Evolutionary conservation across 1,140 invertebrate genomes (phyloP), one percentile per base, ranked within the genome.

Genomic region (Drosophila auraria): DNA sequence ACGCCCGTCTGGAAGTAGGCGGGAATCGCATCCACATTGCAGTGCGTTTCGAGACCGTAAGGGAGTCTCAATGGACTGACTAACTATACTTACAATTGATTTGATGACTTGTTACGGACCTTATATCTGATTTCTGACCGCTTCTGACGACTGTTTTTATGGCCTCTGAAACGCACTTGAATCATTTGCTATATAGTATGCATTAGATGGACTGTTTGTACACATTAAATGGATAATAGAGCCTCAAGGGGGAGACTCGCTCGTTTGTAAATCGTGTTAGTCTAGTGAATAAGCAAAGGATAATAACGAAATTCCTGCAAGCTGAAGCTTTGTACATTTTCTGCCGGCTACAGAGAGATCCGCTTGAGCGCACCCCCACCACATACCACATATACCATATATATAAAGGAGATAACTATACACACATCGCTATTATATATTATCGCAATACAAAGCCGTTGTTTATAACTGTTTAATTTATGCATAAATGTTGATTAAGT

Each of bases 1-100:
- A 96, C 96, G 76, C 96, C 96, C 51, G 96, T 97, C 54, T 97
- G 97, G 93, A 95, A 94, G 92, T 87, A 78, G 44, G 50, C 73
- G 9, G 5, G 40, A 47, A 36, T 36, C 30, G 17, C 11, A 44
- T 12, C 23, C 27, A 54, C 50, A n/a, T 5, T 25, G 23, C 38
- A 61, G 30, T 23, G 71, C 53, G 54, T 71, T 72, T 38, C 44
- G 50, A 71, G 66, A 15, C 69, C 47, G 42, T 73, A 44, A 33
- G 30, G 38, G 20, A 40, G 25, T 60, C 6, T 15, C 25, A 27
- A 33, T 11, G 40, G 42, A 73, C 70, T 73, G 70, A 73, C 69
- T 38, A 40, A 20, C 20, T n/a, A 25, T 57, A 57, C 33, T 36
- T 60, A 44, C 12, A 38, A 36, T 38, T 78, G 58, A 78, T 42